Evolutionary conservation across 2,113 vertebrate genomes (phyloP), one percentile per base, ranked within the genome.

Genomic region (Otolemur garnettii): DNA sequence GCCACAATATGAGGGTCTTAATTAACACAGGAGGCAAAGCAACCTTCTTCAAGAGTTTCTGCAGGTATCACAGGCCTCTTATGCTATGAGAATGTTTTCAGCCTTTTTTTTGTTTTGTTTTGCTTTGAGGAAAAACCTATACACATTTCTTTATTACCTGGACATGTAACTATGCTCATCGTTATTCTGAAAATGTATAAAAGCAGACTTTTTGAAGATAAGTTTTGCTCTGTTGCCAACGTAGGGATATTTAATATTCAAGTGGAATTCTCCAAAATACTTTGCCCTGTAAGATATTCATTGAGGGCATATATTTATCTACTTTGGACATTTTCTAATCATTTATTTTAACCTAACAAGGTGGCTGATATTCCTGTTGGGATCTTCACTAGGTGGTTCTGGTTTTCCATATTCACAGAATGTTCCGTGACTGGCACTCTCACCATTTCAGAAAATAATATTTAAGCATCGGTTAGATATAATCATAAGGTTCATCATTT

Each of bases 201-300:
- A 93, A 77, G 5, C 4, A 45, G 24, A 74, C 13, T 74, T 45
- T 5, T 72, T 55, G 45, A 50, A 50, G 10, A 50, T 28, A 64
- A 28, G 3, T 59, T 89, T 19, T 85, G 66, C 17, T 81, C 38
- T 24, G 33, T 86, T 68, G 5, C 2, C 53, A 90, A 28, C 4
- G 50, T 18, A 55, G 77, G 14, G 57, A 69, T 91, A 96, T 50
- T 88, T 91, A 82, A 77, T 93, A 77, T 78, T 93, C 38, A 86
- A 81, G 24, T 62, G 2, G 50, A 93, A 88, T 69, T 92, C 74
- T 93, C 19, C 69, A 78, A 91, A 96, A 80, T 19, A 60, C 4
- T 5, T 96, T 95, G 8, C 28, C 74, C n/a, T 68, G 1, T 68
- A 92, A 91, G 55, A 83, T 10, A 57, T 28, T 82, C n/a, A 62